Evolutionary conservation across 2,888 invertebrate genomes (phyloP).

Genomic region (Diarsia rubi): DNA sequence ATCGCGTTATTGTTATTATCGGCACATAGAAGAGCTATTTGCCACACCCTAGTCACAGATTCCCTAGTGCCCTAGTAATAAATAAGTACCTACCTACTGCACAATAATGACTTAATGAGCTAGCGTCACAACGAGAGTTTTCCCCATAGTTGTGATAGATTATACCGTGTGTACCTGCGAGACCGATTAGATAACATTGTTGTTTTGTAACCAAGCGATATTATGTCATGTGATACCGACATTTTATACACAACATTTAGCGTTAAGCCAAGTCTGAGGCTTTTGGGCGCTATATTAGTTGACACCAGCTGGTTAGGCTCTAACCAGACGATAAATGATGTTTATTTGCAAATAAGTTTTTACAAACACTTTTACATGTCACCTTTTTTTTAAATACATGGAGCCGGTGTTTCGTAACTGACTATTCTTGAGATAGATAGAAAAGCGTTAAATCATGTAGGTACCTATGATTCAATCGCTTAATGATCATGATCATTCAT

Average conservation of each 20-base stretch:
- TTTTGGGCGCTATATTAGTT: no score
- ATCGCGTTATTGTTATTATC: background rate
- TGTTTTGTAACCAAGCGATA: slow-evolving; percentile 4
- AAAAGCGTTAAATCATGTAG: no score
- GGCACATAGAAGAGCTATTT: background rate
- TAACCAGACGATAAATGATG: no score
- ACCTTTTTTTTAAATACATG: no score
- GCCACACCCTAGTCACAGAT: no score
- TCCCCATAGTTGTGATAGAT: background rate
- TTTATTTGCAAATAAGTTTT: no score
- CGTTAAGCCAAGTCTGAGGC: no score
- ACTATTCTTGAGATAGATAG: no score
- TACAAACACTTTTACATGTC: no score
- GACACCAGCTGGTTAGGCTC: no score
- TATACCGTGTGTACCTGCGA: background rate
- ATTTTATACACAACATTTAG: background rate
- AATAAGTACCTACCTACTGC: background rate
- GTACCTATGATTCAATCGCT: background rate
- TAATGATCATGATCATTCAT: background rate
- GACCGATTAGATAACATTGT: slow-evolving; percentile 30
- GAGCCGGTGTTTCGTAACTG: no score
- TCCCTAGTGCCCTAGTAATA: background rate
- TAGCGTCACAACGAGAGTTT: background rate
- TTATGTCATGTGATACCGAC: background rate
- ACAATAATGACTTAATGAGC: no score